phyloP scores from a whole-genome alignment of 2,797 vertebrate species.

The Microcaecilia unicolor region DNA sequence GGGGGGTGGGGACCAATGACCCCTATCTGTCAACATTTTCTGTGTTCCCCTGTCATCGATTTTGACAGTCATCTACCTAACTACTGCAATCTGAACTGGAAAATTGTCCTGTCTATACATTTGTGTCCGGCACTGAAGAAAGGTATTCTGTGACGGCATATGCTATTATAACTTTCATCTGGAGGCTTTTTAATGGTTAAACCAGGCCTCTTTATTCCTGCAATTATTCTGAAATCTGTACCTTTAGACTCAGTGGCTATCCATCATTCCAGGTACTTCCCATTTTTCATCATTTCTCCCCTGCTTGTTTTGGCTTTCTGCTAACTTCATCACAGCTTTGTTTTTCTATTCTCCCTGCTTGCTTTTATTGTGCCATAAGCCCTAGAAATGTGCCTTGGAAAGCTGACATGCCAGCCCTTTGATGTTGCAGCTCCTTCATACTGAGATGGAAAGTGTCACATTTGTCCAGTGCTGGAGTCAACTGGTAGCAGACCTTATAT shows the following conservation, averaged over 20 bases:
- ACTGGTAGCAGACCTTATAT: no score
- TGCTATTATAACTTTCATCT: slow-evolving; percentile 29
- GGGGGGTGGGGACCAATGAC: no score
- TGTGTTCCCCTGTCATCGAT: no score
- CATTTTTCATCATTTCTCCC: slow-evolving; percentile 19
- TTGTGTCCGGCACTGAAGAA: slow-evolving; percentile 22
- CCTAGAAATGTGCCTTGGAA: slow-evolving; percentile 28
- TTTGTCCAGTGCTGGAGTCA: no score
- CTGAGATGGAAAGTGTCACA: no score
- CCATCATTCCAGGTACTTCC: slow-evolving; percentile 10
- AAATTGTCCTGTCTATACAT: slow-evolving; percentile 41
- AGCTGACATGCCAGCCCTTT: slow-evolving; percentile 18
- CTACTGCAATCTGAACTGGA: no score
- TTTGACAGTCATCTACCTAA: no score
- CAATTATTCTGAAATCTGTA: slow-evolving; percentile 28
- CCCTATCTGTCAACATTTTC: no score
- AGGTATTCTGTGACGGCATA: slow-evolving; percentile 39
- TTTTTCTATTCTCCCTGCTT: slow-evolving; percentile 24
- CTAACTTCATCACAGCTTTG: slow-evolving; percentile 44
- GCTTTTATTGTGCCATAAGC: slow-evolving; percentile 35
- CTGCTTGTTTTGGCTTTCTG: slow-evolving; percentile 35
- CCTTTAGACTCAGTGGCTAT: slow-evolving; percentile 22
- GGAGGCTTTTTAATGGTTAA: slow-evolving; percentile 18
- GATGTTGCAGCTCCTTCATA: no score
- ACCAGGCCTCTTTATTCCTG: slow-evolving; percentile 35